Evolutionary conservation across 2,113 vertebrate species (phyloP).

Genomic region (Dascyllus trimaculatus): DNA sequence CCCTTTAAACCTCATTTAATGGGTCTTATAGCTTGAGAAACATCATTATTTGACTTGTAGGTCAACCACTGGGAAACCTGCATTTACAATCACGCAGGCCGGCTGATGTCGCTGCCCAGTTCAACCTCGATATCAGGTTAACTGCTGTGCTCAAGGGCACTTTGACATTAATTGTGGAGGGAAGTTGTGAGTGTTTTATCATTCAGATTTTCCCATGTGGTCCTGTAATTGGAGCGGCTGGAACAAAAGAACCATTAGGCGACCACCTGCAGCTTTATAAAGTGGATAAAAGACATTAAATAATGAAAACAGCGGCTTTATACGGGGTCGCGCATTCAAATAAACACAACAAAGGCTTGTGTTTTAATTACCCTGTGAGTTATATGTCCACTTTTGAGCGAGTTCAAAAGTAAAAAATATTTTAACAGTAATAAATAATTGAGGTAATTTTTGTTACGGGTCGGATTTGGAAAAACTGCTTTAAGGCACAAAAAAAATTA

Average conservation of each 20-base stretch:
- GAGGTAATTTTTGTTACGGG: background rate
- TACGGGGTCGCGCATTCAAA: slow-evolving; percentile 16
- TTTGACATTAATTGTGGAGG: slow-evolving; percentile 66
- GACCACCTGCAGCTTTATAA: slow-evolving; percentile 68
- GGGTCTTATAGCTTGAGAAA: slow-evolving; percentile 1
- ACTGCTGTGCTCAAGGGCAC: slow-evolving; percentile 75
- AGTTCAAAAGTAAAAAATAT: slow-evolving; percentile 14
- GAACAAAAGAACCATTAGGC: slow-evolving; percentile 70
- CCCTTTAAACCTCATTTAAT: slow-evolving; percentile 27
- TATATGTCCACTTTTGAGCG: slow-evolving; percentile 6
- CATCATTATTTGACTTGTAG: slow-evolving; percentile 14
- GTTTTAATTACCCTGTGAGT: slow-evolving; percentile 27
- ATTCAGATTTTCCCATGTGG: slow-evolving; percentile 65
- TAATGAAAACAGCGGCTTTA: slow-evolving; percentile 48
- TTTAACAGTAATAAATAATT: slow-evolving; percentile 9
- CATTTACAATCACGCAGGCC: background rate
- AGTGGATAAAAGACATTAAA: slow-evolving; percentile 53
- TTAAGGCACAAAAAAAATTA: background rate
- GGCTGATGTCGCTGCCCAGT: slow-evolving; percentile 48
- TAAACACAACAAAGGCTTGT: slow-evolving; percentile 42
- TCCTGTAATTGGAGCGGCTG: slow-evolving; percentile 63
- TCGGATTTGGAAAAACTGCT: background rate
- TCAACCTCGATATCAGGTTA: slow-evolving; percentile 52
- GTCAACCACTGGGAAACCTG: background rate
- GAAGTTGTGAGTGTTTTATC: slow-evolving; percentile 66